These are phyloP conservation scores for Dromius quadrimaculatus DNA, from an alignment of 2,888 invertebrate genomes.

Conservation along the genomic window DNA sequence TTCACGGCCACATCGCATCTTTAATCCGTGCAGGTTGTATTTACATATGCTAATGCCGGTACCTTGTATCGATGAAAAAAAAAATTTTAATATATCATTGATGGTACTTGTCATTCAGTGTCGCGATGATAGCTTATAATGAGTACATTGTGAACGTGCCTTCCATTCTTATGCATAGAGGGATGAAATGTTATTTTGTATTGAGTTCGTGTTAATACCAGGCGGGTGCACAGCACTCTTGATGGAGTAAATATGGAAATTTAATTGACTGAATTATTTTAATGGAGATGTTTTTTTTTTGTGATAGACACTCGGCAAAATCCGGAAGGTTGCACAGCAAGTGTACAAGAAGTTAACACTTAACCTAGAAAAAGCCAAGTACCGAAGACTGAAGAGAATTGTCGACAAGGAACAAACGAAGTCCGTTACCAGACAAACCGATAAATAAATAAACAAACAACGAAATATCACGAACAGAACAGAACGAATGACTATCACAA, in stretches of 20 bases:
- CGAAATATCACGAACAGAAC: conserved; percentile 43
- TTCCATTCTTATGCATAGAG: conserved; percentile 16
- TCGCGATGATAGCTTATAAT: conserved; percentile 56
- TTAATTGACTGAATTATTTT: conserved; percentile 27
- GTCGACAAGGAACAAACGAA: conserved; percentile 39
- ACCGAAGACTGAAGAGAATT: conserved; percentile 26
- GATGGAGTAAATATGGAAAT: conserved; percentile 19
- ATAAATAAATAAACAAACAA: conserved; percentile 44
- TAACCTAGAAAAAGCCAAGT: conserved; percentile 36
- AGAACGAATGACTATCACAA: conserved; percentile 41
- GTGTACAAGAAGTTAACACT: conserved; percentile 33
- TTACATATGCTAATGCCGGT: conserved; percentile 55
- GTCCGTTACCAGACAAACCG: conserved; percentile 41
- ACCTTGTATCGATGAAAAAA: conserved; percentile 51
- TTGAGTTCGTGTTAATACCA: background rate
- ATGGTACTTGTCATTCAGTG: conserved; percentile 55
- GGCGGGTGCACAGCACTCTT: conserved; percentile 9
- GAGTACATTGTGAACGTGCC: conserved; percentile 32
- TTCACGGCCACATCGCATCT: conserved; percentile 22
- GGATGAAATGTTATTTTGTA: too few species aligned
- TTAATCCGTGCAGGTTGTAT: background rate
- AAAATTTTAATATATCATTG: conserved; percentile 56
- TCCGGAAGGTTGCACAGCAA: conserved; percentile 36
- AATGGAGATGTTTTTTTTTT: conserved; percentile 2
- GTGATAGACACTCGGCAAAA: conserved; percentile 9